Evolutionary conservation across 2,113 vertebrate genomes (phyloP).

Genomic region (Halichoeres trimaculatus): DNA sequence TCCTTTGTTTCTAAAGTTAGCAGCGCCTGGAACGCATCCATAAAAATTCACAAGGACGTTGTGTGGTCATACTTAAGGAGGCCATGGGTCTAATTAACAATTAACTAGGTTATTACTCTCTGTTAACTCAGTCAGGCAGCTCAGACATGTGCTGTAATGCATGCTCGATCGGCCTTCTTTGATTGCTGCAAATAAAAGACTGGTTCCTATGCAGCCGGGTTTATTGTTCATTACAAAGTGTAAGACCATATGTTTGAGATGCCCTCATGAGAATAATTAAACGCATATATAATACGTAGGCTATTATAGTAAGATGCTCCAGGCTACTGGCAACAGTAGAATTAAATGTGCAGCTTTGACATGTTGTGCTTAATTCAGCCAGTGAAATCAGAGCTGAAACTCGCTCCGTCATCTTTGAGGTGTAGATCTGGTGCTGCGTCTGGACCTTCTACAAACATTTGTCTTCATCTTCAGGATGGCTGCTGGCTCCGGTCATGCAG

Average conservation of each 20-base stretch:
- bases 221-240: constrained; percentile 53
- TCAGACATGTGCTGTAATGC: constrained; percentile 65
- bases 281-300: constrained; percentile 43
- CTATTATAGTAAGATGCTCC: constrained; percentile 24
- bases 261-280: constrained; percentile 71
- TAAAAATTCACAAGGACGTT: constrained; percentile 58
- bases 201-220: constrained; percentile 51
- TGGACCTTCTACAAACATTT: constrained; percentile 68
- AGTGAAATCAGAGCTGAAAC: constrained; percentile 44
- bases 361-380: constrained; percentile 2
- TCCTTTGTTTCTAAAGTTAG: constrained; percentile 62
- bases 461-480: constrained; percentile 71
- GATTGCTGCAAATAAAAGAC: constrained; percentile 62
- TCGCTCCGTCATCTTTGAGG: constrained; percentile 33
- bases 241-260: constrained; percentile 45
- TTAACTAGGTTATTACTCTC: constrained; percentile 69
- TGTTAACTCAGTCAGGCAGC: constrained; percentile 44
- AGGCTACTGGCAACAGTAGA: constrained; percentile 40
- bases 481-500: constrained; percentile 62
- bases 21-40: constrained; percentile 57
- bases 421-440: constrained; percentile 46
- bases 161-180: constrained; percentile 21
- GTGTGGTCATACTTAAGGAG: constrained; percentile 56
- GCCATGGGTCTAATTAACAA: constrained; percentile 64
- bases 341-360: constrained; percentile 54